Conservation (phyloP, 2,113 vertebrate species). For the Stigmatopora argus region DNA sequence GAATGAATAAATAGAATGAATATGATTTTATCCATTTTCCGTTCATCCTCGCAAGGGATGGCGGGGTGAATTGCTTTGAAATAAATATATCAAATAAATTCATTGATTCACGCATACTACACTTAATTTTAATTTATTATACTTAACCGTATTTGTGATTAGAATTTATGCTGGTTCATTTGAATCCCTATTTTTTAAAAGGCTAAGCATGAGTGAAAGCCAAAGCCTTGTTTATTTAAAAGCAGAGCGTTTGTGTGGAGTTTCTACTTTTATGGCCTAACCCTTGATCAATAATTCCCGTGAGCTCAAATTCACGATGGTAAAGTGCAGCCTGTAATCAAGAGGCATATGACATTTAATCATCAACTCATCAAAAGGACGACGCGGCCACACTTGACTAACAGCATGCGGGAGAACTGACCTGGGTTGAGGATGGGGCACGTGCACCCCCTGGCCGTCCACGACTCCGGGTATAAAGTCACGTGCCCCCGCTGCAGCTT, state of each 20-base stretch:
- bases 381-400: not conserved
- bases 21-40: no score
- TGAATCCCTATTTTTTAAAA: no score
- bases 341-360: not conserved
- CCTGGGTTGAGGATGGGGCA: slow-evolving; percentile 96
- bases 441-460: slow-evolving; percentile 93
- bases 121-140: no score
- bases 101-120: no score
- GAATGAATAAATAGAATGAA: no score
- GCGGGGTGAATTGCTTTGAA: no score
- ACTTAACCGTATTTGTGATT: no score
- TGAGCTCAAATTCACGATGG: not conserved
- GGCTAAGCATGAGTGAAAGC: no score
- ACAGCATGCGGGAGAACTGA: slow-evolving; percentile 47
- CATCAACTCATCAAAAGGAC: not conserved
- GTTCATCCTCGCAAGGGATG: no score
- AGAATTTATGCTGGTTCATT: no score
- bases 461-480: slow-evolving; percentile 91
- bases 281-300: not conserved
- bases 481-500: slow-evolving; percentile 80
- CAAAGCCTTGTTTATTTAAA: no score
- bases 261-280: not conserved
- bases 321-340: not conserved
- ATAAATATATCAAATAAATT: no score
- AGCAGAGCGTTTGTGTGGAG: not conserved